Base-by-base conservation (phyloP, 2,888 invertebrate species). In the Crioceris asparagi region DNA sequence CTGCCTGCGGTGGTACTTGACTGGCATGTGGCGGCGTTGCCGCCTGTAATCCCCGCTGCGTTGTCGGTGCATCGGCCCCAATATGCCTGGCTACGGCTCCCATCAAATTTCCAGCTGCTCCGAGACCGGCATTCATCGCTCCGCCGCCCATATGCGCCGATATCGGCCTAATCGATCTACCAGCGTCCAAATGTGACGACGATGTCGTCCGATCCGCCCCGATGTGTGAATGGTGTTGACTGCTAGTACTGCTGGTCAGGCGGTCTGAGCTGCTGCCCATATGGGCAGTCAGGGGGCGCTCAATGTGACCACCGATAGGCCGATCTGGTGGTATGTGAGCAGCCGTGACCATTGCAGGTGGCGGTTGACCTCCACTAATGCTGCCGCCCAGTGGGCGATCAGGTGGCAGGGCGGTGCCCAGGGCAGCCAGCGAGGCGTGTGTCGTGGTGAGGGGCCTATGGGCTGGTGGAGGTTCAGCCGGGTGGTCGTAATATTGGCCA, bases 1-100 rank as follows among this genome's bases (percentile, higher is more conserved):
- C 87, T 4, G 83, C 83, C 59, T 85, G 86, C 38, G 83, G 79
- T 50, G 85, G 83, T 51, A 83, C 82, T 66, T 82, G 85, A 53
- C 77, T 75, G 41, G 80, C 80, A 65, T 81, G 80, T 50, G 82
- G 77, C 54, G 82, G 82, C 4, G 72, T 71, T 6, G 73, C 70
- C 10, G 65, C 66, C 51, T 71, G 71, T 36, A 69, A 62, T 39
- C 70, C 71, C 30, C 70, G 61, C 30, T 69, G 67, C 41, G 66
- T 66, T 23, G 70, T 67, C 4, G 71, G 74, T 2, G 70, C 67
- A 23, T 69, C 69, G 10, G 68, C 68, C 23, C 71, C 62, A 39
- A 69, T 54, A 38, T 64, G 64, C 36, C 64, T 51, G 3, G 62
- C 62, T 10, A 62, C 60, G 3, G 62, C 64, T 4, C 62, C 64